phyloP scores from a whole-genome alignment of 37 sponge, comb jelly and placozoan species.

The Ianthella basta region DNA sequence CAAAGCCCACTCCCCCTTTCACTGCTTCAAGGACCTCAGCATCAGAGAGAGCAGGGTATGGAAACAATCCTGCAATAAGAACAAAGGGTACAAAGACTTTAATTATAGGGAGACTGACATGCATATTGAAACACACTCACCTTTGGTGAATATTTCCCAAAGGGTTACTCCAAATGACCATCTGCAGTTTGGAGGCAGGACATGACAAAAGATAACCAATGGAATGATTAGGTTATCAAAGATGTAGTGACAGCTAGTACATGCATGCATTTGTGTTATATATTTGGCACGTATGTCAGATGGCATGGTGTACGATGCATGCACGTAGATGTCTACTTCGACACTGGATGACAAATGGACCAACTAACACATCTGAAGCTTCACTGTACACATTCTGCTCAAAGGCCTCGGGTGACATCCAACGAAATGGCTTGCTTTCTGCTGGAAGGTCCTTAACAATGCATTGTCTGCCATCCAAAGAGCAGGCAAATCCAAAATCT shows the following conservation, averaged over 20 bases:
- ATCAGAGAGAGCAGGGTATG: conserved; percentile 14
- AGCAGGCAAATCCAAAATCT: conserved; percentile 31
- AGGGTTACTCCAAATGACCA: conserved; percentile 25
- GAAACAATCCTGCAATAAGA: not conserved
- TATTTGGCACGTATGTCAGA: no score
- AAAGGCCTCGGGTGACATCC: conserved; percentile 34
- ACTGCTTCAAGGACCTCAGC: conserved; percentile 3
- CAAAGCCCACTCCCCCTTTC: not conserved
- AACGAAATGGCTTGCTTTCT: conserved; percentile 20
- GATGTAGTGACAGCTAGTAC: no score
- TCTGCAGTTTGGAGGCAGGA: not conserved
- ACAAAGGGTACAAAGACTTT: not conserved
- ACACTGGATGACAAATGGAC: not conserved
- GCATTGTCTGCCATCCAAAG: not conserved
- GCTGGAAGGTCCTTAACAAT: not conserved
- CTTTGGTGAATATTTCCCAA: conserved; percentile 26
- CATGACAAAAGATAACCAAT: no score
- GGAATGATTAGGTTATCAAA: no score
- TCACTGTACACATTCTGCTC: conserved; percentile 24
- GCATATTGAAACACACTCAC: not conserved
- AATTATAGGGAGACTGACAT: no score
- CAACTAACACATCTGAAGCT: conserved; percentile 31
- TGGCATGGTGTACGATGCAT: no score
- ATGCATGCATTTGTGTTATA: no score
- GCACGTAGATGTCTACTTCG: no score